Evolutionary conservation across 2,113 vertebrate genomes (phyloP).

Genomic region (Thryonomys swinderianus): DNA sequence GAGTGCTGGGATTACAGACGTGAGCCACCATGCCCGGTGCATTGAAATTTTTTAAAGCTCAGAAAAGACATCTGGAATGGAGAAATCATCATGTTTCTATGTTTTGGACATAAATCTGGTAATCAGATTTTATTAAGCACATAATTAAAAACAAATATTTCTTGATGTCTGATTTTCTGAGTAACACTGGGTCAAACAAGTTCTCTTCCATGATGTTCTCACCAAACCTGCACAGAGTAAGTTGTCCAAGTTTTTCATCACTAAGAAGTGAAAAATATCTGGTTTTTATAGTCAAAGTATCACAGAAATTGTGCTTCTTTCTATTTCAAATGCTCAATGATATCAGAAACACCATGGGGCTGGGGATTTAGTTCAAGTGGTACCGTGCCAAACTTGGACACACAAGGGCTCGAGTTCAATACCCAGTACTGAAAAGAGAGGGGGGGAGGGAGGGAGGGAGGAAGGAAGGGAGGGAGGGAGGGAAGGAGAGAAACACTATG

Average conservation of each 20-base stretch:
- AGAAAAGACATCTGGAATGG: not conserved
- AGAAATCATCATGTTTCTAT: not conserved
- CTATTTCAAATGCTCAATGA: conserved; percentile 25
- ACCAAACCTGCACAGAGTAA: not conserved
- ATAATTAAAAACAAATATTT: not conserved
- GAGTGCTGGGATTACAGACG: no score
- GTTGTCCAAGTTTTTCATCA: not conserved
- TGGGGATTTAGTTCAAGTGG: no score
- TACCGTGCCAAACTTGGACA: no score
- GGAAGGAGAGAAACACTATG: conserved; percentile 23
- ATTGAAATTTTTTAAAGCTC: not conserved
- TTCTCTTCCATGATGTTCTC: not conserved
- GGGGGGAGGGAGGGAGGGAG: no score
- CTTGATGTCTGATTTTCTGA: conserved; percentile 10
- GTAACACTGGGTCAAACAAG: not conserved
- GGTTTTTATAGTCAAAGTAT: conserved; percentile 9
- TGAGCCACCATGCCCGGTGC: no score
- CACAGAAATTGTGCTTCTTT: not conserved
- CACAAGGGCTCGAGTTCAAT: no score
- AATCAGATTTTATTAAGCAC: conserved; percentile 4
- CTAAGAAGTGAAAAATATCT: not conserved
- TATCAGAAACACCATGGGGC: no score
- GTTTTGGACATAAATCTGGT: not conserved
- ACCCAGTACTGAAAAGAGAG: no score
- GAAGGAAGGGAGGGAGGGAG: no score